Base-by-base conservation (phyloP, 2,888 invertebrate species). In the Noctua fimbriata region DNA sequence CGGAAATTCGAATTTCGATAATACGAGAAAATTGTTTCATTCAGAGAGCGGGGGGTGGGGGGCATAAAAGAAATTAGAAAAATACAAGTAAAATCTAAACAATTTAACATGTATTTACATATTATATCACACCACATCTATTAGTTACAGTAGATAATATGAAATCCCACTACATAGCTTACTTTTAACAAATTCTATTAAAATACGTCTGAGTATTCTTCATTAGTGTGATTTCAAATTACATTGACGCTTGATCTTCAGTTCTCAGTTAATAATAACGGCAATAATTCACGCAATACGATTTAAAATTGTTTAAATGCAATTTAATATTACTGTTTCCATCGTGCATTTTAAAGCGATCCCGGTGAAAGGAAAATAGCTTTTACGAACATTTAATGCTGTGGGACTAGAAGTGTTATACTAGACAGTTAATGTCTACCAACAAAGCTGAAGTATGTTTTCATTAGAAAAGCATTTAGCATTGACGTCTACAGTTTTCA, bases 251-350 rank as follows among this genome's bases (percentile, higher is more conserved):
- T 55, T 24, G 36, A 63, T 63, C 16, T 69, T 80, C 74, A 65
- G 21, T 41, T 44, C 7, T 18, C n/a, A 32, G 66, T 67, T 41
- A 49, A 44, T 75, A 69, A 52, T 14, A 67, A 71, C 49, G n/a
- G 24, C 58, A 44, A 2, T 58, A 32, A 44, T 58, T 65, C 52
- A 58, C 16, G 75, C 47, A 58, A 16, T 32, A 41, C n/a, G 21
- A n/a, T 66, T 7, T 52, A 36, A 66, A 76, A 67, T 81, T 44
- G n/a, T 49, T 81, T 16, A 32, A 60, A 18, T 52, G 14, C 41
- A 70, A 81, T 66, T 36, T 21, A 41, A 66, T 52, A 36, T 67
- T 52, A 70, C 24, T 28, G 21, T 65, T 66, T 70, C 16, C 36
- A 75, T 70, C 21, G n/a, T 75, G 5, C 32, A 44, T 81, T 70